Percentiles rank a stretch among this genome's conserved stretches.
These are phyloP conservation scores for Hirtodrosophila trivittata DNA, from an alignment of 2,888 invertebrate genomes.

Conservation along the genomic window DNA sequence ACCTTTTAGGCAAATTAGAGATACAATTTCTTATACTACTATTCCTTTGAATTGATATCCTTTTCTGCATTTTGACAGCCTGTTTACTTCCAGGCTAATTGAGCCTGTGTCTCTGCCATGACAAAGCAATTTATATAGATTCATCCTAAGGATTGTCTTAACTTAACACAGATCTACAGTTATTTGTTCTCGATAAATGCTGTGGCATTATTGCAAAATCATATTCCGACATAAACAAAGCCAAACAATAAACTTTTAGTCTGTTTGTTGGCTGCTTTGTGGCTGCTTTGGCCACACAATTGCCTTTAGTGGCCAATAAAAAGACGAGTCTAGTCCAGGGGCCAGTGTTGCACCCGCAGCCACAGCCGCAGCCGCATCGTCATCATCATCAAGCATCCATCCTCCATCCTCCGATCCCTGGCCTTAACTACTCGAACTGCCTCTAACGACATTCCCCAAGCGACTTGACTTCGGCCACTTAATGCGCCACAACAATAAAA, in stretches of 20 bases:
- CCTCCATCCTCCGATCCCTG: slow-evolving; percentile 20
- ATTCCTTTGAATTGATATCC: too few species aligned
- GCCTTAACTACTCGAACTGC: slow-evolving; percentile 22
- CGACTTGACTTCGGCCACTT: slow-evolving; percentile 63
- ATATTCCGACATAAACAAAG: slow-evolving; percentile 48
- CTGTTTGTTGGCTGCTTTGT: slow-evolving; percentile 42
- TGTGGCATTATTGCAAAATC: slow-evolving; percentile 49
- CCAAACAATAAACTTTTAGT: slow-evolving; percentile 30
- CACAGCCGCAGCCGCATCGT: slow-evolving; percentile 27
- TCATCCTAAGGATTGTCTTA: slow-evolving; percentile 1
- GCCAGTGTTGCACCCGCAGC: slow-evolving; percentile 12
- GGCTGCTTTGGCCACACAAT: slow-evolving; percentile 56
- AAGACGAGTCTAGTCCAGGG: slow-evolving; percentile 1
- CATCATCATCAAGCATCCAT: slow-evolving; percentile 24
- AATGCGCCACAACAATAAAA: slow-evolving; percentile 75
- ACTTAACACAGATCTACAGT: slow-evolving; percentile 8
- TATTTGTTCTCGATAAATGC: slow-evolving; percentile 47
- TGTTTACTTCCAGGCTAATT: neutral
- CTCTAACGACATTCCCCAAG: slow-evolving; percentile 35
- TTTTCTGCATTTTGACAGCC: too few species aligned
- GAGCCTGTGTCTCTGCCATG: neutral
- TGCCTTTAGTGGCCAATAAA: slow-evolving; percentile 69
- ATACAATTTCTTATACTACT: too few species aligned
- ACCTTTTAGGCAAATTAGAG: too few species aligned
- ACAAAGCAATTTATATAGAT: neutral